A percentile compares a stretch with the other conserved stretches of the same genome.
These are phyloP conservation scores for Osmerus mordax DNA, from an alignment of 2,113 vertebrate species.

Conservation along the genomic window DNA sequence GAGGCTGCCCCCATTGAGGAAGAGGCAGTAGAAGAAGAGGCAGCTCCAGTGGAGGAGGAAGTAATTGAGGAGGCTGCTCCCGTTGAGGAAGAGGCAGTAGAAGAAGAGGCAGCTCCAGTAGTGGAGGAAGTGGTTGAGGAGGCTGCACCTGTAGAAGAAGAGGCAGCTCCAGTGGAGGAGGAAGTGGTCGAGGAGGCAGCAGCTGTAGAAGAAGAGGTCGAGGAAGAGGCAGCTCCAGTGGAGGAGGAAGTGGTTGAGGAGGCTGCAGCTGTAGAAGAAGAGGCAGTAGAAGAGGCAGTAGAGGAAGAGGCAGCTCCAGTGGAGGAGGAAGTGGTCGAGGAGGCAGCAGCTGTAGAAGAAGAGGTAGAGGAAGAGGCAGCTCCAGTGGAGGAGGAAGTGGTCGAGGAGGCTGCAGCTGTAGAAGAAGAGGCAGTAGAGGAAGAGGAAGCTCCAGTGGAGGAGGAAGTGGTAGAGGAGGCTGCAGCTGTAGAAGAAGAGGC, in stretches of 20 bases:
- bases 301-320: neutral
- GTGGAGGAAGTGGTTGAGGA: neutral
- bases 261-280: slow-evolving; percentile 11
- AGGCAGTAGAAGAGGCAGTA: slow-evolving; percentile 30
- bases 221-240: slow-evolving; percentile 3
- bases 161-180: neutral
- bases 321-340: slow-evolving; percentile 15
- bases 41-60: slow-evolving; percentile 1
- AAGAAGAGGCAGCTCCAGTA: slow-evolving; percentile 18
- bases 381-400: slow-evolving; percentile 3
- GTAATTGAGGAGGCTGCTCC: neutral
- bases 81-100: slow-evolving; percentile 1
- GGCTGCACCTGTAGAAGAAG: neutral
- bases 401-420: slow-evolving; percentile 6
- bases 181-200: neutral
- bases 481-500: slow-evolving; percentile 7
- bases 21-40: slow-evolving; percentile 18
- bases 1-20: slow-evolving; percentile 27
- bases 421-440: slow-evolving; percentile 35
- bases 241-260: slow-evolving; percentile 17
- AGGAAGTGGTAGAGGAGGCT: neutral
- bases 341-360: slow-evolving; percentile 12
- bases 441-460: slow-evolving; percentile 6
- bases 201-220: slow-evolving; percentile 20
- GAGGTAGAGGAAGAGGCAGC: slow-evolving; percentile 27